Percentiles rank a stretch among this genome's conserved stretches.
Evolutionary conservation across 2,113 vertebrate genomes (phyloP).

Genomic region (Mionectes macconnelli): DNA sequence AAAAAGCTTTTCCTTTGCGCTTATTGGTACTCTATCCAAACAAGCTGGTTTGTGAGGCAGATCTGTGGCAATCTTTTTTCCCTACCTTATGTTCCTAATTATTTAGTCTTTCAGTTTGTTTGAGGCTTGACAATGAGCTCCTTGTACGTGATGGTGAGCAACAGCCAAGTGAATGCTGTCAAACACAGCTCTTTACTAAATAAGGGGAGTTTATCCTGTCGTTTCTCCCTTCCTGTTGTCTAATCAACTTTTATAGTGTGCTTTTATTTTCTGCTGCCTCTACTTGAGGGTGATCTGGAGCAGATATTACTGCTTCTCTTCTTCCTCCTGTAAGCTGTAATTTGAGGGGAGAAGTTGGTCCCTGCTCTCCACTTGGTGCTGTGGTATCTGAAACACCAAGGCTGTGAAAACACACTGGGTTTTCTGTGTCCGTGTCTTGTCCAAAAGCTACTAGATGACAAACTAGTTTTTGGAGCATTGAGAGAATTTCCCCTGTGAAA

Average conservation of each 20-base stretch:
- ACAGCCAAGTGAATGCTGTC: neutral
- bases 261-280: neutral
- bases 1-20: neutral
- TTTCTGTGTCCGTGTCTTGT: neutral
- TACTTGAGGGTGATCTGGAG: neutral
- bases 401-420: neutral
- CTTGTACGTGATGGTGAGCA: neutral
- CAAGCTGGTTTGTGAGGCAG: neutral
- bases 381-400: neutral
- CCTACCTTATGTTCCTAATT: neutral
- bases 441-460: neutral
- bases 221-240: neutral
- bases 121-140: neutral
- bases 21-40: accelerated
- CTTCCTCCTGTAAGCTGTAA: neutral
- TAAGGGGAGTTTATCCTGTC: neutral
- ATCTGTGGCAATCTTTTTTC: neutral
- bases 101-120: neutral
- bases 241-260: neutral
- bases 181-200: neutral
- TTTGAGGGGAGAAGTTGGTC: neutral
- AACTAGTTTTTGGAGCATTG: neutral
- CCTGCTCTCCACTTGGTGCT: neutral
- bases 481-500: neutral
- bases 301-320: neutral